Evolutionary conservation across 2,113 vertebrate genomes (phyloP), one percentile per base, ranked within the genome.

Genomic region (Oncorhynchus gorbuscha): DNA sequence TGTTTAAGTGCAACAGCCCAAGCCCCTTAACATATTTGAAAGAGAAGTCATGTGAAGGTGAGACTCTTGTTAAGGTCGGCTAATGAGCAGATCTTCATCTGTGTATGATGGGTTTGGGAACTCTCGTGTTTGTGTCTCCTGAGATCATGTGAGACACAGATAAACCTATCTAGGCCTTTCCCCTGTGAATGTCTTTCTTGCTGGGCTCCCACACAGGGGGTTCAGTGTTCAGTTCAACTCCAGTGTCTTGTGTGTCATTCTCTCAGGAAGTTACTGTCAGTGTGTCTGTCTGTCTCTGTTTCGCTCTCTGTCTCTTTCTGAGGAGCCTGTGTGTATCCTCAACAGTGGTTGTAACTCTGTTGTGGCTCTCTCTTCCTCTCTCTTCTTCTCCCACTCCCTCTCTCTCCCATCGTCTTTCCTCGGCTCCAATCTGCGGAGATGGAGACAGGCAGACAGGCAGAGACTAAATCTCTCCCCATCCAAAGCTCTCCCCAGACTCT

Each of bases 11-110:
- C 9, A 45, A 45, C 39, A 45, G 9, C 39, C 39, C 39, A 45
- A 45, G 9, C 39, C 39, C 39, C 39, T 45, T 45, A 11, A 45
- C 39, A 11, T 2, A 45, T 45, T 45, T 45, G 39, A 45, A 45
- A 18, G 22, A 24, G 24, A 65, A 6, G 65, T 28, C 65, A 67
- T 67, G 26, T 9, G 28, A 32, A 18, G 65, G 65, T 5, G 26
- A 30, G 28, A 32, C 65, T 30, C 28, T 67, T 28, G 65, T 67
- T 67, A 67, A 67, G 65, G 65, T 11, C 11, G 13, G 16, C 14
- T 67, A 67, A 67, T 67, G 65, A 67, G 65, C 65, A 32, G 65
- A 67, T 67, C 65, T 26, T 32, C 65, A 14, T 18, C 26, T 67
- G 65, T 14, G 28, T 67, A 16, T 26, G 13, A 13, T 26, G 26